Conservation (phyloP, 92 coral and sea anemone species). For the Metridium senile region DNA sequence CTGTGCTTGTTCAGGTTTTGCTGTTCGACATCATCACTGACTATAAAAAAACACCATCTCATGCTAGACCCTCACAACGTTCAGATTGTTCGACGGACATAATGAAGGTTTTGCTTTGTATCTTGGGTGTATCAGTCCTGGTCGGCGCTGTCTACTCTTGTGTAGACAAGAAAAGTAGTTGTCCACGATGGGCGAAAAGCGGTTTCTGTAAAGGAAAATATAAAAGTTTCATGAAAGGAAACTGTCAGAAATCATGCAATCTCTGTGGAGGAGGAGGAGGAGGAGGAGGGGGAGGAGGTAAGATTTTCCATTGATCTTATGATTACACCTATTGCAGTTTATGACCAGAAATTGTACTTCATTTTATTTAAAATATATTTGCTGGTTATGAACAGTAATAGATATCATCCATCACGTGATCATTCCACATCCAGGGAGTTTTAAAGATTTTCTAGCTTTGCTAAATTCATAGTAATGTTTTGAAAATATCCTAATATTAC, state of each 20-base stretch:
- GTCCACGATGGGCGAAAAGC: background rate
- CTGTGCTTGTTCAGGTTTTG: slow-evolving; percentile 16
- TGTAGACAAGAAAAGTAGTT: slow-evolving; percentile 18
- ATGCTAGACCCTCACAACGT: background rate
- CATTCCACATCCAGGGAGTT: too few species aligned
- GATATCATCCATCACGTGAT: too few species aligned
- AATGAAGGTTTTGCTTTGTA: slow-evolving; percentile 25
- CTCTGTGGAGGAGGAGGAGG: slow-evolving; percentile 33
- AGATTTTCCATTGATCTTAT: too few species aligned
- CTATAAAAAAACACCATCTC: background rate
- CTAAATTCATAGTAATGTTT: too few species aligned
- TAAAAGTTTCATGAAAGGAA: slow-evolving; percentile 33
- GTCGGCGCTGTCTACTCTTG: slow-evolving; percentile 21
- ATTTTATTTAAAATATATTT: too few species aligned
- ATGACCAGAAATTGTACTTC: too few species aligned
- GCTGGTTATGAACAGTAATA: too few species aligned
- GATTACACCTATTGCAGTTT: too few species aligned
- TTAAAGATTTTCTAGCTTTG: too few species aligned
- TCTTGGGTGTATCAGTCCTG: slow-evolving; percentile 23
- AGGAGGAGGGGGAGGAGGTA: slow-evolving; percentile 10
- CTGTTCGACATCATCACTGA: background rate
- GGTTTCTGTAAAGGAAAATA: slow-evolving; percentile 42
- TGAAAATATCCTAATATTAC: too few species aligned
- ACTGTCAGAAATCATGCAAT: slow-evolving; percentile 38
- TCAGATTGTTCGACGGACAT: background rate